These are phyloP conservation scores for Chromoteleia sp. DNA, from an alignment of 2,888 invertebrate species.

Conservation along the genomic window DNA sequence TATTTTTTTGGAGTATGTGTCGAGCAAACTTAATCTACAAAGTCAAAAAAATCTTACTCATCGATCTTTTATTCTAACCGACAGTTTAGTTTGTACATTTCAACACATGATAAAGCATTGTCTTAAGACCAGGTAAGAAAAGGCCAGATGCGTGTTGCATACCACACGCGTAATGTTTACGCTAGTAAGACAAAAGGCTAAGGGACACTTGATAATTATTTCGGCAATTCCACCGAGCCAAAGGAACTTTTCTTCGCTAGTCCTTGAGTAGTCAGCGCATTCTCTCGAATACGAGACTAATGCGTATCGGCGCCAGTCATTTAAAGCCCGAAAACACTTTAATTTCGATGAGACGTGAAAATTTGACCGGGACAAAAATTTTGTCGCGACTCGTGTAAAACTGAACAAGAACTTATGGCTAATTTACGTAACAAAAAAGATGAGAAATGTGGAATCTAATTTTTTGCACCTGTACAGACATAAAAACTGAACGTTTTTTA, in stretches of 20 bases:
- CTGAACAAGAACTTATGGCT: conserved; percentile 1
- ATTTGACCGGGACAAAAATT: conserved; percentile 2
- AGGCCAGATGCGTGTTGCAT: neutral
- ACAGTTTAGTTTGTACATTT: conserved; percentile 1
- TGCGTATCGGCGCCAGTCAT: conserved; percentile 49
- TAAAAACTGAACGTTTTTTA: too few relatives aligned
- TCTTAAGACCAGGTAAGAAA: conserved; percentile 18
- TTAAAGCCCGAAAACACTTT: conserved; percentile 30
- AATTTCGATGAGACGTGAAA: conserved; percentile 16
- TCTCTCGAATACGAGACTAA: conserved; percentile 33
- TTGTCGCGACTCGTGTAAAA: conserved; percentile 11
- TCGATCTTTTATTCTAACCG: conserved; percentile 16
- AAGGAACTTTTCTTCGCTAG: conserved; percentile 24
- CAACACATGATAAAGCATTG: conserved; percentile 22
- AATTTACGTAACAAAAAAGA: conserved; percentile 25
- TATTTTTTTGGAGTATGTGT: conserved; percentile 13
- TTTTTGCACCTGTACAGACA: too few relatives aligned
- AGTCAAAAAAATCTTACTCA: conserved; percentile 2
- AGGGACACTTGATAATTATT: conserved; percentile 35
- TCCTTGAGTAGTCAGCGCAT: neutral
- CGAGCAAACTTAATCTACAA: neutral
- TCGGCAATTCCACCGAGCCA: conserved; percentile 7
- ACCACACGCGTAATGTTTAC: neutral
- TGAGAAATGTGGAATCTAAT: neutral
- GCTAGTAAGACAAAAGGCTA: conserved; percentile 27